Base-by-base conservation (phyloP, 2,113 vertebrate genomes). In the Danionella cerebrum region DNA sequence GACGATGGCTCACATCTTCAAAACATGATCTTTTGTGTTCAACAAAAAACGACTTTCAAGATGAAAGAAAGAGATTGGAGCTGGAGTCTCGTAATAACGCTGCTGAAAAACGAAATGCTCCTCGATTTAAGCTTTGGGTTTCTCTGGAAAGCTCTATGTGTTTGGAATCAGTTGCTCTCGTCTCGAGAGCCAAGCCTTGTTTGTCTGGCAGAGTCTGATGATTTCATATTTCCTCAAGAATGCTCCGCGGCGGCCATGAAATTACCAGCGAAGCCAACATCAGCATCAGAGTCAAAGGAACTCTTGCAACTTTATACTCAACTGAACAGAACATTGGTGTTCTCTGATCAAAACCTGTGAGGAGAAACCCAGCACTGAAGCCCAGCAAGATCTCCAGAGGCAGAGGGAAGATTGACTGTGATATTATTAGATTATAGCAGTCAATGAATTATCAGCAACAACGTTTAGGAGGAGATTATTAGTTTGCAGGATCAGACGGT, bases 121-220 rank as follows among this genome's bases (percentile, higher is more conserved):
- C 59, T 63, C 38, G 25, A 29, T 29, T 48, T 16, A 52, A 53
- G 51, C 51, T 41, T 22, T 41, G 9, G 41, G 63, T 65, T 71
- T 50, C n/a, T 54, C 39, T 57, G n/a, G 31, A 9, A 19, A 36
- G 2, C 12, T 19, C 12, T 31, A 14, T 24, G 27, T 14, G n/a
- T 29, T 53, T 48, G 33, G 29, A 55, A 21, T 10, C 19, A 5
- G 19, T 58, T 13, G 14, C 35, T 42, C 48, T 41, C 24, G 24
- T 6, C 31, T 16, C 29, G 62, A n/a, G 19, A 13, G 12, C 39
- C 50, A 53, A 53, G 33, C 29, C 51, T 31, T 27, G 24, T 45
- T 19, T 16, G 1, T 29, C 35, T 36, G 31, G 60, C 62, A 47
- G 8, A 6, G 25, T 42, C 19, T 35, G 24, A 36, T 13, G 36